Conservation (phyloP, 2,888 invertebrate species). For the Gibbula magus region DNA sequence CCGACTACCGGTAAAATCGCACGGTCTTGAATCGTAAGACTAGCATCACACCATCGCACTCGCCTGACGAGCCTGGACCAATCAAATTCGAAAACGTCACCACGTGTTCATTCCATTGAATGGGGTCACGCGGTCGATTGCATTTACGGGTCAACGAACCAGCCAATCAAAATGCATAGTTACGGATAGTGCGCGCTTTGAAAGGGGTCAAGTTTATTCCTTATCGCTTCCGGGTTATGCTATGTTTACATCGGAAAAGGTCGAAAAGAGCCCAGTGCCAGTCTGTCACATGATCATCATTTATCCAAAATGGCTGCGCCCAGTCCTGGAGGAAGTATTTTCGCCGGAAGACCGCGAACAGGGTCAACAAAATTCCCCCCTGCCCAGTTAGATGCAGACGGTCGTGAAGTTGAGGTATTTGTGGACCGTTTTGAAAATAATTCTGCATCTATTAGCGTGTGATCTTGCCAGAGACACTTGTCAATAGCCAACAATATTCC, state of each 20-base stretch:
- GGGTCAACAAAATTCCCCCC: constrained; percentile 60
- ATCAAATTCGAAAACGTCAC: constrained; percentile 46
- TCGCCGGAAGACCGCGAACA: constrained; percentile 62
- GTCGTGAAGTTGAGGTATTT: constrained; percentile 68
- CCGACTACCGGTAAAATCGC: constrained; percentile 6
- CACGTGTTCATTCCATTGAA: constrained; percentile 36
- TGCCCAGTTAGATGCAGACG: constrained; percentile 66
- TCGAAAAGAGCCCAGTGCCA: not conserved
- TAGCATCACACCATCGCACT: constrained; percentile 34
- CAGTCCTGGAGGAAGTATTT: constrained; percentile 59
- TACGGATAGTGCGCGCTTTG: constrained; percentile 20
- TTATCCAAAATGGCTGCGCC: constrained; percentile 62
- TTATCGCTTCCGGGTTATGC: constrained; percentile 39
- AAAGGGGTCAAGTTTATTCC: constrained; percentile 1
- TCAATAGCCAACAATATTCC: not conserved
- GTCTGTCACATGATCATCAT: constrained; percentile 41
- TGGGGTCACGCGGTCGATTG: constrained; percentile 5
- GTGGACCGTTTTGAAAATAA: not conserved
- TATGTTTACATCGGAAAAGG: constrained; percentile 10
- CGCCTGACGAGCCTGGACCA: constrained; percentile 57
- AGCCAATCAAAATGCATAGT: constrained; percentile 41
- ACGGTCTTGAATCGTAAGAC: constrained; percentile 3
- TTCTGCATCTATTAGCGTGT: not conserved
- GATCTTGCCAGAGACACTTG: not conserved
- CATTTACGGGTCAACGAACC: constrained; percentile 18